Evolutionary conservation across 2,888 invertebrate species (phyloP), one percentile per base, ranked within the genome.

Genomic region (Caprella mutica): DNA sequence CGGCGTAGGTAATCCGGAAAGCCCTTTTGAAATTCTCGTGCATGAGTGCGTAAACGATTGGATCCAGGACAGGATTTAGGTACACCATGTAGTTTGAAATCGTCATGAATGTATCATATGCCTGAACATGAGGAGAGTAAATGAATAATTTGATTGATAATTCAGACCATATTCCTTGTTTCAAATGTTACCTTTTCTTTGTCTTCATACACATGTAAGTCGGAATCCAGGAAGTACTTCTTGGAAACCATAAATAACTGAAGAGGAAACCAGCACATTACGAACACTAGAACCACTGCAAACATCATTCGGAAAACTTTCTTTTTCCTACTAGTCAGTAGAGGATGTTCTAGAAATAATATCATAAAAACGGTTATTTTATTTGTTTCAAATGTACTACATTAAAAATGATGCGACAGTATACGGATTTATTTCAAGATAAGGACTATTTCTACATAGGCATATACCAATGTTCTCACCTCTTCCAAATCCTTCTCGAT

Each of bases 21-120:
- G 84, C 84, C 52, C 79, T 77, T 12, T 80, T 74, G 67, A 85
- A 82, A 66, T 81, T 79, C 29, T 80, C 78, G 68, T 85, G 86
- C 9, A 81, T 84, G 56, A 82, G 80, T 3, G 85, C 86, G 66
- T 86, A 86, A 59, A 87, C 82, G 0, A 86, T 71, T 0, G 87
- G 86, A 69, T 86, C 86, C 51, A 86, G 71, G 2, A 85, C 84
- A 4, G 58, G 38, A 42, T 62, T 62, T n/a, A 51, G 35, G 54
- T 56, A 62, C n/a, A 62, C 33, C 40, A 58, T 52, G 56, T 62
- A 62, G 30, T 62, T 52, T 29, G 53, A 40, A 23, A 58, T 21
- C 8, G 61, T 27, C 27, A 53, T 19, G 17, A 58, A 33, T 19
- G 39, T 40, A 30, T 56, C 14, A 35, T 58, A 56, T 1, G 38